Conservation (phyloP, 2,888 invertebrate species). For the Rhagonycha lutea region DNA sequence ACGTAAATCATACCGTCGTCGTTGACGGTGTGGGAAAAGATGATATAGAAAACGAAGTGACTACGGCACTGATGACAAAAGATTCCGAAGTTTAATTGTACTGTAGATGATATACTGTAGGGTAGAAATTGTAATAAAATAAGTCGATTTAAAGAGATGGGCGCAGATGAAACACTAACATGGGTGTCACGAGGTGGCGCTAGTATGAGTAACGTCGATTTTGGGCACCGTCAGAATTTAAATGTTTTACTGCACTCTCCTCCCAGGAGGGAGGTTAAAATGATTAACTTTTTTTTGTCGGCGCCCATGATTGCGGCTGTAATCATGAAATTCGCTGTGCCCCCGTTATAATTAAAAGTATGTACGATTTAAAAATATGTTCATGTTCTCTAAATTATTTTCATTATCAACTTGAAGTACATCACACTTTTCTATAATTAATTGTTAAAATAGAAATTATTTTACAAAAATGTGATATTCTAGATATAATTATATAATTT, state of each 20-base stretch:
- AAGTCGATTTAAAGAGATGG: neutral
- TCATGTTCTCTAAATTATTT: neutral
- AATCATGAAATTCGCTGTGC: neutral
- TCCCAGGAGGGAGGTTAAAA: neutral
- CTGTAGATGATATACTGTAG: neutral
- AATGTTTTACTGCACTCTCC: neutral
- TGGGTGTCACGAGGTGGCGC: neutral
- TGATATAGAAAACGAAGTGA: constrained; percentile 40
- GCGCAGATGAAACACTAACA: neutral
- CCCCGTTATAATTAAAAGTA: neutral
- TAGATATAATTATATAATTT: constrained; percentile 1
- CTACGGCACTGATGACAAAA: constrained; percentile 40
- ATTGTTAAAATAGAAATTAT: neutral
- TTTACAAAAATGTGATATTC: constrained; percentile 2
- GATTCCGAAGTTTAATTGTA: constrained; percentile 19
- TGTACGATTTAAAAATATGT: neutral
- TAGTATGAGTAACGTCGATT: neutral
- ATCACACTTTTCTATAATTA: neutral
- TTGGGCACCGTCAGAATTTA: neutral
- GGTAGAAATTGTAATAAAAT: neutral
- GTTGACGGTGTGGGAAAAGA: constrained; percentile 35
- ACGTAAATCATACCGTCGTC: constrained; percentile 23
- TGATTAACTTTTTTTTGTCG: neutral
- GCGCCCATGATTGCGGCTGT: neutral
- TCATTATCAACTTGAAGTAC: neutral